Base-by-base conservation (phyloP, 2,888 invertebrate species). In the Steinernema carpocapsae region DNA sequence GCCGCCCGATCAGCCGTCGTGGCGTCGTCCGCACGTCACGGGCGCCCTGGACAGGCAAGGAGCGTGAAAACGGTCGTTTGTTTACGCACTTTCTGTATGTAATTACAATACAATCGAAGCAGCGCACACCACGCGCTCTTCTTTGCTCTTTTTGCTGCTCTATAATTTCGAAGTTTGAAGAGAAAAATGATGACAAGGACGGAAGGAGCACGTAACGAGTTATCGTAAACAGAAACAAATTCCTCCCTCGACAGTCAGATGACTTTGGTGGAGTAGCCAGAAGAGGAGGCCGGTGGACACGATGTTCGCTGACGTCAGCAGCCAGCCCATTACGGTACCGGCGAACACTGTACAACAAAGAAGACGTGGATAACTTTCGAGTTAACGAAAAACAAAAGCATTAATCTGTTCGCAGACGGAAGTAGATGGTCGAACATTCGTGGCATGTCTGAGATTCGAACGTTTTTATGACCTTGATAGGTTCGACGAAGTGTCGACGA, bases 21-120 rank as follows among this genome's bases (percentile, higher is more conserved):
- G 64, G 64, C 64, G 64, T 64, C 64, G 64, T 64, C 10, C 32
- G 17, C 29, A 6, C 64, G 64, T 64, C 64, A 64, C 26, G 64
- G 52, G 6, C 64, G 64, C 12, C 17, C 29, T 37, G 37, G 32
- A 32, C 64, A 32, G 32, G 32, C 29, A 19, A 48, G 48, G 64
- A 64, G 64, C 64, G 64, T 64, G 64, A 64, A 22, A 64, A 64
- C 64, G 64, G 64, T 64, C 26, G 64, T 64, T 26, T 64, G 64
- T 64, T 64, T 64, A 64, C 64, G 26, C 64, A 32, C 64, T 29
- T 26, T 64, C 32, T 32, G 64, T 26, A 32, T 64, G 29, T 64
- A 64, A 64, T 64, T 64, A 64, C 37, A 17, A 37, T 37, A 37
- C 37, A 37, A 37, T 37, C 37, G 4, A 37, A 37, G 37, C 17